These are phyloP conservation scores for Bombus confusus DNA, from an alignment of 1,140 invertebrate species.

Conservation along the genomic window DNA sequence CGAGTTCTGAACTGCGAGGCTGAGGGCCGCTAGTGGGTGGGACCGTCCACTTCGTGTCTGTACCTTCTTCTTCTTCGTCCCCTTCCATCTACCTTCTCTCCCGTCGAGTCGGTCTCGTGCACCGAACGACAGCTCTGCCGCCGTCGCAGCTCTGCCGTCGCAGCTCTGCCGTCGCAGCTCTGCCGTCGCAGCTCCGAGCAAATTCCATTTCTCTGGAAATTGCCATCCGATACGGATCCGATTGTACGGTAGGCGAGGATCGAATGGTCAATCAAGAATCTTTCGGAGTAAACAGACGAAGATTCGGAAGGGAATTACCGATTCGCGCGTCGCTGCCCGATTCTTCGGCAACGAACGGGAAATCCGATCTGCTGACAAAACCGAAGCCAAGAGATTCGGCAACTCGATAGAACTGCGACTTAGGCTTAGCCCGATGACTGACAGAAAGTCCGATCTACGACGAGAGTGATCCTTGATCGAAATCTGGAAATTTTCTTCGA, in stretches of 20 bases:
- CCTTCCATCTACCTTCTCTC: constrained; percentile 2
- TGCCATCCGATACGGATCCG: no score
- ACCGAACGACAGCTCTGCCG: constrained; percentile 54
- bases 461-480: no score
- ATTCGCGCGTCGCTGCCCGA: no score
- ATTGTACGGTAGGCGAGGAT: no score
- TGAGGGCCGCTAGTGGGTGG: constrained; percentile 78
- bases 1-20: constrained; percentile 73
- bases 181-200: constrained; percentile 26
- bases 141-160: constrained; percentile 27
- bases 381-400: constrained; percentile 2
- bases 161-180: constrained; percentile 35
- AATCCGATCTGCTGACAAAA: not conserved
- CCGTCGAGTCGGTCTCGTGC: constrained; percentile 37
- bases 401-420: not conserved
- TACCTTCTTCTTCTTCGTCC: constrained; percentile 57
- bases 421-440: no score
- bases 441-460: not conserved
- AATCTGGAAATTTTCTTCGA: not conserved
- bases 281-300: no score
- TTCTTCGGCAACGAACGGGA: no score
- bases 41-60: constrained; percentile 75
- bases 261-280: no score
- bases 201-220: constrained; percentile 9
- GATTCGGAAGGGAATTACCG: no score